phyloP scores from a whole-genome alignment of 1,140 invertebrate genomes.

The Halictus rubicundus region DNA sequence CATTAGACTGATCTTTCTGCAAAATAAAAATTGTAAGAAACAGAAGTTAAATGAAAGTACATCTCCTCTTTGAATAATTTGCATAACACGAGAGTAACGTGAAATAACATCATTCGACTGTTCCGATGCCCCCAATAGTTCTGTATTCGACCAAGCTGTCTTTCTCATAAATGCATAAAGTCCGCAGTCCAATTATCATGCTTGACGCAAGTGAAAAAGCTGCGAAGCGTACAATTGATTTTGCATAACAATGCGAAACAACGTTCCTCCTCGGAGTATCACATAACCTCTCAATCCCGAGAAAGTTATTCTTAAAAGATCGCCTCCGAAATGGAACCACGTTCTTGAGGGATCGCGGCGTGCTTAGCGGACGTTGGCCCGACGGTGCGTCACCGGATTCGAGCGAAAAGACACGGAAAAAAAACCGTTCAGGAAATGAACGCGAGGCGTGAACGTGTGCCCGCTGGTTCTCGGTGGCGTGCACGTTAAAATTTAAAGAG shows the following conservation, averaged over 20 bases:
- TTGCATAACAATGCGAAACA: conserved; percentile 31
- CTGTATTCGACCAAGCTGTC: no score
- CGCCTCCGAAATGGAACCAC: background rate
- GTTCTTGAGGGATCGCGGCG: background rate
- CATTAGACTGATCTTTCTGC: no score
- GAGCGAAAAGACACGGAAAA: background rate
- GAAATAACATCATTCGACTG: no score
- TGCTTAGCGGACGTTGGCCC: background rate
- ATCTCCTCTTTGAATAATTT: no score
- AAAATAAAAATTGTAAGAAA: no score
- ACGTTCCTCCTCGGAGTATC: background rate
- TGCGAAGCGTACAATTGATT: background rate
- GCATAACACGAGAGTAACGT: no score
- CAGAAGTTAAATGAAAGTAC: no score
- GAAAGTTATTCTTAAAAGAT: background rate
- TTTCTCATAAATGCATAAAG: no score
- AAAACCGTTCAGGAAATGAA: background rate
- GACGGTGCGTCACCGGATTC: background rate
- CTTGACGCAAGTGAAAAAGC: background rate
- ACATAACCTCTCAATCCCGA: conserved; percentile 17
- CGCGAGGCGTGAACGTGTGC: background rate
- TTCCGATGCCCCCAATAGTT: no score
- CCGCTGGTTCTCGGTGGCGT: background rate
- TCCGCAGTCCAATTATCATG: background rate
- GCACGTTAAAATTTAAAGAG: background rate